Conservation (phyloP, 2,888 invertebrate genomes). For the Tiliacea aurago region DNA sequence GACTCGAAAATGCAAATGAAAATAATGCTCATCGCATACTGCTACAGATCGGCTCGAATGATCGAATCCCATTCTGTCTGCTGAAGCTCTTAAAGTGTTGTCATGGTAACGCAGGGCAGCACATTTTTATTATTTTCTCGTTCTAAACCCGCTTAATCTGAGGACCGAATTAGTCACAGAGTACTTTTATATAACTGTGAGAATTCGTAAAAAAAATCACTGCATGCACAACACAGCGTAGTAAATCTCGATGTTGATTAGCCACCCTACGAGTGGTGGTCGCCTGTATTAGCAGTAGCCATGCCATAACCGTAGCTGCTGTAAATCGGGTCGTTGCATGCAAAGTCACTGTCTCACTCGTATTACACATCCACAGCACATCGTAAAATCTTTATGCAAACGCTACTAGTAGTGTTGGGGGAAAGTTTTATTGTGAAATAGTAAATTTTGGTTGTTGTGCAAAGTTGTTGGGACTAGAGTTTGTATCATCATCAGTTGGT, state of each 20-base stretch:
- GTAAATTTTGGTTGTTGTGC: conserved; percentile 6
- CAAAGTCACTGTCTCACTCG: conserved; percentile 57
- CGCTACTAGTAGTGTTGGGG: conserved; percentile 61
- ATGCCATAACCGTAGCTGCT: conserved; percentile 36
- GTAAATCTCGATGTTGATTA: not conserved
- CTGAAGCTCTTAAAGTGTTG: too few relatives aligned
- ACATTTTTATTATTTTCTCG: too few relatives aligned
- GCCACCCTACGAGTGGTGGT: not conserved
- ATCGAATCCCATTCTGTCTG: too few relatives aligned
- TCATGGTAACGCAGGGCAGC: too few relatives aligned
- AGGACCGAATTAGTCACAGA: too few relatives aligned
- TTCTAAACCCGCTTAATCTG: too few relatives aligned
- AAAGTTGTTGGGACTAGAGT: conserved; percentile 3
- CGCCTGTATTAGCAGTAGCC: conserved; percentile 29
- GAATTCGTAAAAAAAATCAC: too few relatives aligned
- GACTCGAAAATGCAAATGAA: too few relatives aligned
- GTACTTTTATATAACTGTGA: too few relatives aligned
- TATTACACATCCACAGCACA: conserved; percentile 54
- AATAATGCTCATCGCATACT: too few relatives aligned
- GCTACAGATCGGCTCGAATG: too few relatives aligned
- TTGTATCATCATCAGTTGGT: not conserved
- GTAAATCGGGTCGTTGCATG: conserved; percentile 65
- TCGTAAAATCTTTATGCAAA: conserved; percentile 73
- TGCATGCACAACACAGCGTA: not conserved
- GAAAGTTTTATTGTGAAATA: conserved; percentile 18